Evolutionary conservation across 2,888 invertebrate genomes (phyloP).

Genomic region (Galeopsomyia nigrocyanea): DNA sequence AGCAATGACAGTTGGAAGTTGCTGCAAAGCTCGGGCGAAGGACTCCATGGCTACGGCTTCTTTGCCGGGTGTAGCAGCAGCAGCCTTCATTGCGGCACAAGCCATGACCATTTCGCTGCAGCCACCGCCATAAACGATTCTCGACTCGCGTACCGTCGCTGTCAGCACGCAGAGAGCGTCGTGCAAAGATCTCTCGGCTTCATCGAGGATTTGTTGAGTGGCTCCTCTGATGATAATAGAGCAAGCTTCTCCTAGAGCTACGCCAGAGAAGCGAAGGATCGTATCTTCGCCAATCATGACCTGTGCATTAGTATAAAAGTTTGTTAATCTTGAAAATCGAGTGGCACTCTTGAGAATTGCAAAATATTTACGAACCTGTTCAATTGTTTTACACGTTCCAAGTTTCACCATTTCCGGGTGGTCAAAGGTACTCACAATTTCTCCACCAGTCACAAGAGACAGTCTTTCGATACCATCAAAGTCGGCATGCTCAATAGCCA

Average conservation of each 20-base stretch:
- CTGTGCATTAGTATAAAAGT: constrained; percentile 61
- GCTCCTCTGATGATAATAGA: constrained; percentile 97
- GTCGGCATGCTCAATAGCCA: constrained; percentile 99
- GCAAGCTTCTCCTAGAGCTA: constrained; percentile 95
- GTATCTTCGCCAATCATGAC: constrained; percentile 98
- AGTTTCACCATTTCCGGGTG: constrained; percentile 91
- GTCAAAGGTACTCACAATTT: constrained; percentile 99
- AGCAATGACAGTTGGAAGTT: constrained; percentile 95
- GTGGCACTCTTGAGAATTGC: not conserved
- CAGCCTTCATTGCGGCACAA: constrained; percentile 86
- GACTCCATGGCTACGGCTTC: constrained; percentile 98
- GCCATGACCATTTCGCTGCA: constrained; percentile 99
- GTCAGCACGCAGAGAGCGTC: constrained; percentile 98
- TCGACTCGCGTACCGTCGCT: constrained; percentile 94
- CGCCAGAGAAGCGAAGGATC: constrained; percentile 93
- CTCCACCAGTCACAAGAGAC: constrained; percentile 97
- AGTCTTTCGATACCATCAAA: constrained; percentile 99
- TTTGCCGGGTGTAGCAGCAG: constrained; percentile 93
- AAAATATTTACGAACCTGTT: constrained; percentile 77
- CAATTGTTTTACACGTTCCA: constrained; percentile 94
- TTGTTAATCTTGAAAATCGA: not conserved
- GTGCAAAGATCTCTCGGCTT: constrained; percentile 97
- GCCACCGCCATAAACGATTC: constrained; percentile 93
- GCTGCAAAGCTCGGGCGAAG: constrained; percentile 89
- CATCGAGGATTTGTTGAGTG: constrained; percentile 98